Percentiles rank a stretch among this genome's conserved stretches.
Evolutionary conservation across 2,113 vertebrate genomes (phyloP).

Genomic region (Pantherophis guttatus): DNA sequence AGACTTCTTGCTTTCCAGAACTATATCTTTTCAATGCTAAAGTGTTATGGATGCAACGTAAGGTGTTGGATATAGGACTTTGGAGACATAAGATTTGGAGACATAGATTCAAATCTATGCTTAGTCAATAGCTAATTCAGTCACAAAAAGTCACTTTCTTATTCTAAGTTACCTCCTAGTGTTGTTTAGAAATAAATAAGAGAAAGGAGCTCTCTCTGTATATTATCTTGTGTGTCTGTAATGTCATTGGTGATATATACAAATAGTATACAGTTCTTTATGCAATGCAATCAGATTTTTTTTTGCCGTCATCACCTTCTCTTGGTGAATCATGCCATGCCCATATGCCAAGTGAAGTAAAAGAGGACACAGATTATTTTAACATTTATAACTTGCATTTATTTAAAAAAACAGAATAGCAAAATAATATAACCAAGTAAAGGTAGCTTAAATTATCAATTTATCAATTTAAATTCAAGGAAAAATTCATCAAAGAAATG

Average conservation of each 20-base stretch:
- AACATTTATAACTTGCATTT: not conserved
- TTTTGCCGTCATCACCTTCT: not conserved
- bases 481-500: not conserved
- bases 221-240: not conserved
- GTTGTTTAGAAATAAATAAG: not conserved
- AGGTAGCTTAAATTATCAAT: not conserved
- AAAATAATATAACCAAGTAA: not conserved
- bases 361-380: not conserved
- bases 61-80: not conserved
- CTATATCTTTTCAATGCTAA: not conserved
- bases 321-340: not conserved
- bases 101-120: not conserved
- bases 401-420: not conserved
- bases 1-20: not conserved
- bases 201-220: not conserved
- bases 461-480: not conserved
- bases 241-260: not conserved
- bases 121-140: not conserved
- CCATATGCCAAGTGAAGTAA: not conserved
- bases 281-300: not conserved
- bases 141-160: not conserved
- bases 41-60: not conserved
- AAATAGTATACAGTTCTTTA: not conserved
- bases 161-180: not conserved
- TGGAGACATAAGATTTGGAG: not conserved